phyloP scores from a whole-genome alignment of 2,113 vertebrate genomes.

The Isichthys henryi region DNA sequence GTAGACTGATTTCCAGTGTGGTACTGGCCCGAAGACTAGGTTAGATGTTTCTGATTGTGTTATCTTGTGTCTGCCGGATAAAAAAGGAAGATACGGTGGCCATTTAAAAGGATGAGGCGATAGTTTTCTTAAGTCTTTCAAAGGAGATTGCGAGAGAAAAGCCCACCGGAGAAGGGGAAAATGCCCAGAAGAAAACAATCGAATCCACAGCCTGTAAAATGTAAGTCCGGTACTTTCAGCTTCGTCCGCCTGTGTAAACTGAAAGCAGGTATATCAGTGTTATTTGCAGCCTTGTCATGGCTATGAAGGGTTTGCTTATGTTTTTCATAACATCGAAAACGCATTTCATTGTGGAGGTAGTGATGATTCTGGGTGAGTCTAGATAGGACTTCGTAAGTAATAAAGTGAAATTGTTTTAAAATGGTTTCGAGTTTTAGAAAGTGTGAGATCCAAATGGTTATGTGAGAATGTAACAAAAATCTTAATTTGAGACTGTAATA shows the following conservation, averaged over 20 bases:
- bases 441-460: not conserved
- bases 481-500: not conserved
- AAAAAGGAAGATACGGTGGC: conserved; percentile 43
- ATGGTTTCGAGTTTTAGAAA: not conserved
- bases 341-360: not conserved
- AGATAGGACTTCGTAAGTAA: not conserved
- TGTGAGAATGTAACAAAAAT: not conserved
- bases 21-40: not conserved
- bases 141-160: conserved; percentile 44
- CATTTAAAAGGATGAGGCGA: conserved; percentile 33
- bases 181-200: conserved; percentile 90
- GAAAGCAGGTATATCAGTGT: not conserved
- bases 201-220: conserved; percentile 85
- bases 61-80: conserved; percentile 34
- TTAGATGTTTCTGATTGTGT: conserved; percentile 10
- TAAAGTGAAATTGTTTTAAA: not conserved
- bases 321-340: not conserved
- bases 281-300: not conserved
- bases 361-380: not conserved
- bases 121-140: conserved; percentile 18
- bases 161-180: conserved; percentile 44
- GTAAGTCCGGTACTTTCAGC: conserved; percentile 50
- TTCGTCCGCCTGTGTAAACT: not conserved
- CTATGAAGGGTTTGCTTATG: not conserved
- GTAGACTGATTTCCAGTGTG: not conserved